Evolutionary conservation across 2,797 vertebrate species (phyloP), one percentile per base, ranked within the genome.

Genomic region (Podarcis lilfordi): DNA sequence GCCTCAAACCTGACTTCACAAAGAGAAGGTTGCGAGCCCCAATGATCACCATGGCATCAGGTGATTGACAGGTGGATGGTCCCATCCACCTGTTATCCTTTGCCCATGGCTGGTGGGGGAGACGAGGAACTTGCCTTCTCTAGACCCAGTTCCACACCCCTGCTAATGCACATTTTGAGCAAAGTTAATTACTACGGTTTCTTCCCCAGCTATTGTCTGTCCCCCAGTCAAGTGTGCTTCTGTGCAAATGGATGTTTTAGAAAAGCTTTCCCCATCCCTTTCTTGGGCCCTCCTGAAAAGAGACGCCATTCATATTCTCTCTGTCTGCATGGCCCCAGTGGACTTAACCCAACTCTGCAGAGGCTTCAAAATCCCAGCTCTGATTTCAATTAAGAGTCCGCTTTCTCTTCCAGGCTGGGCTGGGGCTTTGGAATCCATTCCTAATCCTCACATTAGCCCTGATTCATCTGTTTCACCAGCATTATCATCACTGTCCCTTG

Each of bases 311-410:
- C 91, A 91, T 94, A 93, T 95, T 90, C 82, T 80, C 10, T 9
- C 88, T 91, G 94, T 88, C 92, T 92, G 88, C 83, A 87, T 94
- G 90, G 89, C 88, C 94, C 93, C 91, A 5, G 86, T 35, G 90
- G 94, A 86, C 93, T 95, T 95, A 89, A 94, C 92, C 90, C 89
- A 66, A 95, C 95, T 93, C 95, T 94, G 91, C 83, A 45, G 96
- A 96, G 93, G 88, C 90, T 59, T 92, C n/a, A 64, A 95, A 96
- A 95, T 95, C 95, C 95, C 96, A 85, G 91, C 93, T 97, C 96
- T 96, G 95, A 96, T 97, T 97, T 96, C 95, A 95, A 93, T 96
- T 94, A 95, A 95, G 90, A 94, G 91, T 0, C 0, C 79, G 85
- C 94, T 91, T 90, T 94, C 93, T 86, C 87, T 91, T 91, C 92